Evolutionary conservation across 1,140 invertebrate species (phyloP).

Genomic region (Lucilia cuprina): DNA sequence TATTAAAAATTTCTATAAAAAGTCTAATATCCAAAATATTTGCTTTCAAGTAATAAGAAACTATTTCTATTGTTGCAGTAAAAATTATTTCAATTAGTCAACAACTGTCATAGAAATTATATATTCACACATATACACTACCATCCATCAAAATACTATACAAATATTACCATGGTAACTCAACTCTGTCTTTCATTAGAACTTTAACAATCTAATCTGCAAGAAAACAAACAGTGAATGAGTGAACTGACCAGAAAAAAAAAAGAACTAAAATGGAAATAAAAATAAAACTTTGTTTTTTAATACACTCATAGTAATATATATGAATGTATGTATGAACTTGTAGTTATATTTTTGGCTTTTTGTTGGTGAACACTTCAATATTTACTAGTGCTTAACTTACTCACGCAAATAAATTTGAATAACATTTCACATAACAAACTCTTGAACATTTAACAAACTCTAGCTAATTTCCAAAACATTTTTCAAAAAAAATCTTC

Average conservation of each 20-base stretch:
- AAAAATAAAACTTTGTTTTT: no score
- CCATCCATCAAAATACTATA: not conserved
- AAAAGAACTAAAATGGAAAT: no score
- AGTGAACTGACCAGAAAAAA: not conserved
- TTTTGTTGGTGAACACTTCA: not conserved
- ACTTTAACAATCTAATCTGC: not conserved
- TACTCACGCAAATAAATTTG: not conserved
- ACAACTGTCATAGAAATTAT: no score
- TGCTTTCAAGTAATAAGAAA: no score
- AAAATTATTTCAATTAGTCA: no score
- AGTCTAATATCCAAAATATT: no score
- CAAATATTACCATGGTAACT: not conserved
- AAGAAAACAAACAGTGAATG: not conserved
- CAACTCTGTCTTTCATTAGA: not conserved
- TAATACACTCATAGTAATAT: no score
- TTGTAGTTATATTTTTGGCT: not conserved
- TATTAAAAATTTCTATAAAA: no score
- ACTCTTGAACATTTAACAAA: slow-evolving; percentile 11
- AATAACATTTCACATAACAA: not conserved
- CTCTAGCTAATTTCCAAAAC: not conserved
- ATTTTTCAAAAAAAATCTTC: not conserved
- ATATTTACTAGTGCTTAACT: not conserved
- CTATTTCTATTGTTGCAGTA: no score
- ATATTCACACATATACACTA: no score
- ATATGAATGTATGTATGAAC: no score